phyloP scores from a whole-genome alignment of 2,113 vertebrate genomes.

The Brienomyrus longianalis region DNA sequence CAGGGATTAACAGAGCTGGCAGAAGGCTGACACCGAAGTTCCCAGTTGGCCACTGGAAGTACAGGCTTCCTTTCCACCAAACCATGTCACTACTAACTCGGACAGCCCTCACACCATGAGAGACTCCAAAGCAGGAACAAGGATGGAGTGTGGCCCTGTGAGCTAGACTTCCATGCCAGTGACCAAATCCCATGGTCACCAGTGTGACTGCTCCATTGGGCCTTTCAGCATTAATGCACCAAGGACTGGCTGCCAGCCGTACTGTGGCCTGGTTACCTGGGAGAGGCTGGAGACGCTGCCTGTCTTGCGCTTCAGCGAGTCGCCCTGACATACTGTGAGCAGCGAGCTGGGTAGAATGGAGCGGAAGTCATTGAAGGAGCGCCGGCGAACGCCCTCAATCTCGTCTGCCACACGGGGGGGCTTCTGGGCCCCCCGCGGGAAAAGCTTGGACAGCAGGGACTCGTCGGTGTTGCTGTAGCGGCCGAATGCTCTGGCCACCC shows the following conservation, averaged over 20 bases:
- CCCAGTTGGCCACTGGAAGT: background rate
- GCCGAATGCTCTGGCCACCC: slow-evolving; percentile 85
- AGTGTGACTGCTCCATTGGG: background rate
- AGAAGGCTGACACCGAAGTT: background rate
- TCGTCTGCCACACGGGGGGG: slow-evolving; percentile 62
- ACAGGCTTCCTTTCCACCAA: background rate
- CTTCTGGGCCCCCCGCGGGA: slow-evolving; percentile 69
- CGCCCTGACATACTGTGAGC: slow-evolving; percentile 79
- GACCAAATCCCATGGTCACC: background rate
- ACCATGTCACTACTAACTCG: background rate
- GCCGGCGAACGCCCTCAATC: slow-evolving; percentile 66
- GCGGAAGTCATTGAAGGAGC: slow-evolving; percentile 94
- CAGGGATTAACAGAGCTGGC: background rate
- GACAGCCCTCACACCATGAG: background rate
- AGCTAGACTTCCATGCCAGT: background rate
- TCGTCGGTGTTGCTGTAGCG: slow-evolving; percentile 90
- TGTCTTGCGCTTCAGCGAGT: slow-evolving; percentile 74
- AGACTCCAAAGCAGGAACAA: background rate
- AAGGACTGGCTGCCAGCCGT: background rate
- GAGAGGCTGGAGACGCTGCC: slow-evolving; percentile 76
- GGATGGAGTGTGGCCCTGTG: background rate
- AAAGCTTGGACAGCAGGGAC: slow-evolving; percentile 86
- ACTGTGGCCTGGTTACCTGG: slow-evolving; percentile 58
- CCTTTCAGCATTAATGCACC: background rate
- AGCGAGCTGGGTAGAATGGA: slow-evolving; percentile 91